Base-by-base conservation (phyloP, 2,797 vertebrate species). In the Carapus acus region DNA sequence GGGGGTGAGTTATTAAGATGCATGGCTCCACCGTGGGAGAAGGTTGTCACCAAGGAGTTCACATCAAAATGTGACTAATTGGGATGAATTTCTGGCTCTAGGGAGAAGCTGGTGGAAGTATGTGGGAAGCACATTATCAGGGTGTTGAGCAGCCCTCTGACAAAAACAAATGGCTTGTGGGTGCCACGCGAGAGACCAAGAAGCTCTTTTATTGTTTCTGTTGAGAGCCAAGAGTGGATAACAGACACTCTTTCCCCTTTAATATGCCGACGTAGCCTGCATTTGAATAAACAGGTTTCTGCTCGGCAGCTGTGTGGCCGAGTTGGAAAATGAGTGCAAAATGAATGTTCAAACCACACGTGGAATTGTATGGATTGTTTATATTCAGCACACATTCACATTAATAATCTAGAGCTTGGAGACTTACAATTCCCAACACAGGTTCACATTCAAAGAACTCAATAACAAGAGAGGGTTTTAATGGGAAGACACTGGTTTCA, bases 31-130 rank as follows among this genome's bases (percentile, higher is more conserved):
- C 73, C 15, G 20, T 61, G 58, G 84, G 83, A 84, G 77, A 83
- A 77, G 74, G 70, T 78, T 70, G 78, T 76, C 69, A 74, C 73
- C 64, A 43, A 37, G 45, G 73, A 66, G 72, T 60, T 70, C 73
- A 79, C 73, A 83, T 85, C 78, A 81, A 67, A 73, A 69, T 71
- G 78, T 83, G 81, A 88, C 83, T 87, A 87, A 88, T 87, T 85
- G 82, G 76, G 78, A 81, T 73, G 66, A 73, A 76, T 84, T 73
- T 76, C 49, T 34, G 51, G 76, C 66, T 68, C 76, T 59, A 77
- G 72, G 77, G 69, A 77, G 71, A 67, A 67, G 55, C 67, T 47
- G 47, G 72, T 36, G 61, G 62, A 59, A 58, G 72, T 75, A 67
- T 82, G 76, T 79, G 73, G 80, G 71, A 83, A 79, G 76, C 71